Conservation (phyloP, 2,888 invertebrate genomes). For the Gari tellinella region DNA sequence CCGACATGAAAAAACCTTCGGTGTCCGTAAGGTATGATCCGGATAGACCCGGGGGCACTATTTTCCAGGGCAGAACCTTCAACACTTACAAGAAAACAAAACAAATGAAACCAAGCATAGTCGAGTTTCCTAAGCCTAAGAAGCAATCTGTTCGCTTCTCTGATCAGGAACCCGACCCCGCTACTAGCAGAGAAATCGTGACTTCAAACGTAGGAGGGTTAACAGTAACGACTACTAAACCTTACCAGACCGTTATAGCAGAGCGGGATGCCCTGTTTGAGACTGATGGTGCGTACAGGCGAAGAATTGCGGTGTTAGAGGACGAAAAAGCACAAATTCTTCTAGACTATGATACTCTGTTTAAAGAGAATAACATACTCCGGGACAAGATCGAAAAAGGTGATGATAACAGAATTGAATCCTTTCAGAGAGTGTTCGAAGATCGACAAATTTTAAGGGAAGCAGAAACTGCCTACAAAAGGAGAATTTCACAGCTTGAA, state of each 20-base stretch:
- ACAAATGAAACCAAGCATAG: constrained; percentile 1
- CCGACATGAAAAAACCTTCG: constrained; percentile 13
- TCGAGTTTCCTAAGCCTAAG: constrained; percentile 1
- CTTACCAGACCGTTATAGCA: constrained; percentile 48
- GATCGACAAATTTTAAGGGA: constrained; percentile 56
- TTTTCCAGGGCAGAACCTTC: constrained; percentile 52
- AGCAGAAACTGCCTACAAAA: constrained; percentile 57
- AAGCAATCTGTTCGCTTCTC: constrained; percentile 34
- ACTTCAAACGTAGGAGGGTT: constrained; percentile 40
- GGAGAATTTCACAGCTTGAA: constrained; percentile 50
- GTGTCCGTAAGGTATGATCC: constrained; percentile 27
- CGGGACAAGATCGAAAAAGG: constrained; percentile 57
- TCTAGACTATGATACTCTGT: constrained; percentile 50
- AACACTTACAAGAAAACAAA: constrained; percentile 44
- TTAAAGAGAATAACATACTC: constrained; percentile 54
- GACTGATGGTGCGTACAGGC: constrained; percentile 44
- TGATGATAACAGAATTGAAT: constrained; percentile 53
- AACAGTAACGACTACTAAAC: constrained; percentile 36
- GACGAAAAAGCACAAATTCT: constrained; percentile 48
- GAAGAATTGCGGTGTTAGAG: constrained; percentile 45
- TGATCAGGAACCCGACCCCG: constrained; percentile 18
- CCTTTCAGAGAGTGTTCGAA: constrained; percentile 51
- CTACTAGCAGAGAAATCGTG: constrained; percentile 34
- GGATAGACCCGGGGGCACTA: constrained; percentile 46
- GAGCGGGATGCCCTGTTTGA: constrained; percentile 57